A percentile compares a stretch with the other conserved stretches of the same genome.
Evolutionary conservation across 1,140 invertebrate genomes (phyloP).

Genomic region (Drosophila lini): DNA sequence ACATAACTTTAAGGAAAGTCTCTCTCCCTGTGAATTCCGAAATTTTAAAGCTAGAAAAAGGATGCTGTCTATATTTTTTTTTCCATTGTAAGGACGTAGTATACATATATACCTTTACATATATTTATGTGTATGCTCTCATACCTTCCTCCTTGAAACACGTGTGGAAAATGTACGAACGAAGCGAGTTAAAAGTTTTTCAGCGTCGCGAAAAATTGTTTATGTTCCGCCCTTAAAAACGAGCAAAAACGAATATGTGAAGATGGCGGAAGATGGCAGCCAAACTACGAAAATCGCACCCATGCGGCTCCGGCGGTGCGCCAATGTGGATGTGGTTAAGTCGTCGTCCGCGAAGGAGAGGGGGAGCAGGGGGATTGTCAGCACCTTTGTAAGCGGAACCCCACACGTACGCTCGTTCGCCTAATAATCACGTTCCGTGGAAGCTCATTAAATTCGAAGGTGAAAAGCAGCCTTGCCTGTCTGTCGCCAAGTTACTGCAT

Average conservation of each 20-base stretch:
- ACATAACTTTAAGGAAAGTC: neutral
- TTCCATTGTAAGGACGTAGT: neutral
- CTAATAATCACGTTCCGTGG: slow-evolving; percentile 57
- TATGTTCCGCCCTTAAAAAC: slow-evolving; percentile 37
- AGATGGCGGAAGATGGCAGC: slow-evolving; percentile 17
- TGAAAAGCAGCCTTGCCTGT: slow-evolving; percentile 48
- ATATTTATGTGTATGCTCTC: neutral
- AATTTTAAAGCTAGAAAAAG: neutral
- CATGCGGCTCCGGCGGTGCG: slow-evolving; percentile 22
- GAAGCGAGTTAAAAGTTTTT: slow-evolving; percentile 36
- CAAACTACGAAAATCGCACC: slow-evolving; percentile 33
- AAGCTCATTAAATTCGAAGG: slow-evolving; percentile 60
- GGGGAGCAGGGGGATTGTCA: slow-evolving; percentile 34
- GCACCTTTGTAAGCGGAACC: slow-evolving; percentile 31
- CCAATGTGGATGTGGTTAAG: slow-evolving; percentile 28
- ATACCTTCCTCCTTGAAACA: slow-evolving; percentile 6
- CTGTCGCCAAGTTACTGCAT: slow-evolving; percentile 36
- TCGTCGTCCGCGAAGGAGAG: neutral
- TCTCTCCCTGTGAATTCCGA: neutral
- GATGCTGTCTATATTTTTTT: slow-evolving; percentile 8
- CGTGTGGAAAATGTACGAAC: slow-evolving; percentile 23
- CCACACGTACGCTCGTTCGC: slow-evolving; percentile 50
- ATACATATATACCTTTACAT: neutral
- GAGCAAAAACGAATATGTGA: slow-evolving; percentile 30
- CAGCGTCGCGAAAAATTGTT: slow-evolving; percentile 51